Base-by-base conservation (phyloP, 1,140 invertebrate species). In the Drosophila nebulosa region DNA sequence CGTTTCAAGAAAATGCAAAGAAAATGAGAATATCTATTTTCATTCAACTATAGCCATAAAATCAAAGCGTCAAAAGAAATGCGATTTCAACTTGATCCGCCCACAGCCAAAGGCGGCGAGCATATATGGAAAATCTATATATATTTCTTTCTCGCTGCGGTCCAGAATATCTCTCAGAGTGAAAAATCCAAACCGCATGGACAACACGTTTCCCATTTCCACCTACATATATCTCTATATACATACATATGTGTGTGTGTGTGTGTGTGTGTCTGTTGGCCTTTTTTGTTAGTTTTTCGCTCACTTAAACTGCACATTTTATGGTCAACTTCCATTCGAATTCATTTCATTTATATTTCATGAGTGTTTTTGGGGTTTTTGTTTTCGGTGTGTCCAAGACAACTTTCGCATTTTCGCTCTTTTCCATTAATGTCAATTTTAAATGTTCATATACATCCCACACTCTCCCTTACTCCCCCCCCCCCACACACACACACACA, bases 281-380 rank as follows among this genome's bases (percentile, higher is more conserved):
- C 63, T 58, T 64, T 69, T 69, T 60, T 68, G 79, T 77, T 59
- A 59, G 18, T 61, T 56, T 27, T 24, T 14, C 32, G 14, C 14
- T 26, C 32, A 42, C 36, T 74, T 74, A 55, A 67, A 62, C 63
- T 74, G 51, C 24, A 74, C 62, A 68, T 76, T 84, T 85, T 80
- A 80, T 80, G 77, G 79, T 77, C 79, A 76, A 77, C 57, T 76
- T 78, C 53, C 35, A 71, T 64, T 46, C 51, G 57, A 62, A 79
- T 84, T 79, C 61, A 62, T 84, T 84, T 79, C 61, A 72, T 84
- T 51, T 60, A 86, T 86, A 74, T 77, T 80, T 86, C 42, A 86
- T 81, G 63, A 32, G 69, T 30, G 42, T 22, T 24, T 63, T 72
- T 78, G 71, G 64, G 72, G 66, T 35, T 74, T 52, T 35, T 52